These are phyloP conservation scores for Ischnus inquisitorius DNA, from an alignment of 2,888 invertebrate genomes.

Conservation along the genomic window DNA sequence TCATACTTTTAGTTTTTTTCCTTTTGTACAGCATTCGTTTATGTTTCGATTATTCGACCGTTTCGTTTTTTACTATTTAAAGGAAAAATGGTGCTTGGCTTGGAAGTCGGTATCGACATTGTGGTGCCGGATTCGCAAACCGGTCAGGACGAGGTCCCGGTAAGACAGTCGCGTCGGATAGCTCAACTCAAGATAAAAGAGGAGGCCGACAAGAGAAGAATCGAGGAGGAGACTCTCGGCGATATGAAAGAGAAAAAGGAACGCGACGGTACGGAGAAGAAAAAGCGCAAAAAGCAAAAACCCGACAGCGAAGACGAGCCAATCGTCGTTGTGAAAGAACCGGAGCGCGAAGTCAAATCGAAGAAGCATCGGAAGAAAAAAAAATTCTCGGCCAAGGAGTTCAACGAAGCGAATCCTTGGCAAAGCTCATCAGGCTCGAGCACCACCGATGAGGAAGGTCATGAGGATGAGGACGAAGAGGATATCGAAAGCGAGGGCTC, in stretches of 20 bases:
- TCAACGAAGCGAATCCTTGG: slow-evolving; percentile 88
- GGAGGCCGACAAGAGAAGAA: slow-evolving; percentile 91
- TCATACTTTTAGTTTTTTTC: not conserved
- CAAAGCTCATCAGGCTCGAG: slow-evolving; percentile 87
- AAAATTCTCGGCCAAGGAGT: slow-evolving; percentile 82
- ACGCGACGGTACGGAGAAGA: slow-evolving; percentile 66
- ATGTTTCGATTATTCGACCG: not conserved
- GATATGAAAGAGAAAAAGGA: slow-evolving; percentile 86
- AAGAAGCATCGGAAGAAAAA: slow-evolving; percentile 84
- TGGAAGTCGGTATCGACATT: slow-evolving; percentile 85
- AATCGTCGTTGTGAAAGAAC: slow-evolving; percentile 62
- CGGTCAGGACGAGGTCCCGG: slow-evolving; percentile 85
- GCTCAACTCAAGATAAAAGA: slow-evolving; percentile 95
- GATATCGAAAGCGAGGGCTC: slow-evolving; percentile 85
- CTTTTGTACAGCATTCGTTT: slow-evolving; percentile 15
- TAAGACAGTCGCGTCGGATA: slow-evolving; percentile 93
- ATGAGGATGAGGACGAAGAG: slow-evolving; percentile 85
- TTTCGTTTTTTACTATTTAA: not conserved
- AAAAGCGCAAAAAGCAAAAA: slow-evolving; percentile 72
- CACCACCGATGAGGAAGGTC: slow-evolving; percentile 83
- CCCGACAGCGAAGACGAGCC: slow-evolving; percentile 72
- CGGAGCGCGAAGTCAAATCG: slow-evolving; percentile 66
- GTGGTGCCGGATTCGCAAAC: slow-evolving; percentile 73
- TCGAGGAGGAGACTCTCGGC: slow-evolving; percentile 91
- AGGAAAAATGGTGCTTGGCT: slow-evolving; percentile 86